phyloP scores from a whole-genome alignment of 2,888 invertebrate genomes.

The Lomographa bimaculata region DNA sequence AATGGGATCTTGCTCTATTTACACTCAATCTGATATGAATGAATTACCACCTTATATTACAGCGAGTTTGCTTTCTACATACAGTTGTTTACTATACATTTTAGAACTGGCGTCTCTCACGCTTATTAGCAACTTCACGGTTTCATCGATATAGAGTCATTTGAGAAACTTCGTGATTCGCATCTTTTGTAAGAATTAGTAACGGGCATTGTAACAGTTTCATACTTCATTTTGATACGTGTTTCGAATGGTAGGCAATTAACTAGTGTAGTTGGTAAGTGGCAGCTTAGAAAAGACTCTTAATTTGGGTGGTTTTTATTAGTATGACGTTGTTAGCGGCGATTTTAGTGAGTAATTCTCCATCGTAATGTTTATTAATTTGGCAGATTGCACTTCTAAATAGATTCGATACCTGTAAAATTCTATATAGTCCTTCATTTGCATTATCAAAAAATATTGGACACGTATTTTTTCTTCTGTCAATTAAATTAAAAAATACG shows the following conservation, averaged over 20 bases:
- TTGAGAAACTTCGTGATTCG: constrained; percentile 23
- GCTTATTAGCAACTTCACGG: constrained; percentile 18
- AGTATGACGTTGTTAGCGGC: constrained; percentile 2
- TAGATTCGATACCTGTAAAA: too few relatives aligned
- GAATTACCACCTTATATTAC: constrained; percentile 6
- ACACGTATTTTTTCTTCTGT: too few relatives aligned
- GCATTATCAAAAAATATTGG: too few relatives aligned
- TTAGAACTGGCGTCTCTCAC: constrained; percentile 23
- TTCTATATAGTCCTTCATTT: too few relatives aligned
- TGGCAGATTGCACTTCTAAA: too few relatives aligned
- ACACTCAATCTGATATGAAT: constrained; percentile 9
- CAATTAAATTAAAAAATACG: too few relatives aligned
- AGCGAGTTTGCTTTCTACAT: constrained; percentile 16
- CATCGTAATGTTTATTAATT: too few relatives aligned
- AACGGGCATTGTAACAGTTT: constrained; percentile 20
- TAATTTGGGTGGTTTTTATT: constrained; percentile 2
- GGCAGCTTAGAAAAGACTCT: constrained; percentile 2
- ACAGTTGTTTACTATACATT: constrained; percentile 13
- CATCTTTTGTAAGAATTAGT: constrained; percentile 22
- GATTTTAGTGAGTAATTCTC: too few relatives aligned
- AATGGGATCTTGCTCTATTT: background rate
- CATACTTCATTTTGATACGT: constrained; percentile 15
- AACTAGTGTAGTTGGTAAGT: constrained; percentile 6
- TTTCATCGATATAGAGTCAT: constrained; percentile 6
- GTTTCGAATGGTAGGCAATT: constrained; percentile 14